Conservation (phyloP, 2,797 vertebrate species). For the Psittacula echo region DNA sequence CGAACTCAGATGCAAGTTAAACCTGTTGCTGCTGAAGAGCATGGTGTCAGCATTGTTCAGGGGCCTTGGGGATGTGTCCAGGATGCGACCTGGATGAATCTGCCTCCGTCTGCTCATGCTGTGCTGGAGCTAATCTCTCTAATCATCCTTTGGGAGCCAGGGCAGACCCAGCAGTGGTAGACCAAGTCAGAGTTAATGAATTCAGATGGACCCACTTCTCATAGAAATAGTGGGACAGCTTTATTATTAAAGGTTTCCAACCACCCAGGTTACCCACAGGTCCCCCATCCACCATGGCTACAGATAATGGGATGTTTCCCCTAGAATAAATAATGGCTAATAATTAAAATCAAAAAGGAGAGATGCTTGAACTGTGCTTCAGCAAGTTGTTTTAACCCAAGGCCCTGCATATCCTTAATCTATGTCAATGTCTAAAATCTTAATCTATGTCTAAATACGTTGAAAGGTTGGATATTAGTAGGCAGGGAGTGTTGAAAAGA, state of each 20-base stretch:
- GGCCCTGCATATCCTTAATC: background rate
- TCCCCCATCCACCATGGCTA: background rate
- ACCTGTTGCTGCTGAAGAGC: background rate
- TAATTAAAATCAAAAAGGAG: background rate
- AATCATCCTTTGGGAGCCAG: background rate
- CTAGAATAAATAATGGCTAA: background rate
- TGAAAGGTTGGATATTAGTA: background rate
- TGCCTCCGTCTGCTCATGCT: background rate
- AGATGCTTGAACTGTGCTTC: background rate
- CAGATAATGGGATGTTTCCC: background rate
- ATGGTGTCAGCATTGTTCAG: background rate
- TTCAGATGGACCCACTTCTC: background rate
- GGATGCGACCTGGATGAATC: background rate
- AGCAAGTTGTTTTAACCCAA: background rate
- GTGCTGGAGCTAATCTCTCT: background rate
- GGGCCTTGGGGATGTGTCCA: background rate
- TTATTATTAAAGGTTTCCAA: background rate
- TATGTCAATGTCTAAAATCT: background rate
- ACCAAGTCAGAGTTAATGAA: background rate
- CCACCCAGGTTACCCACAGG: background rate
- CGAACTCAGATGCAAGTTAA: background rate
- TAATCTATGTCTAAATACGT: fast-evolving
- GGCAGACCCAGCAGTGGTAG: background rate
- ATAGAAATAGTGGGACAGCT: background rate
- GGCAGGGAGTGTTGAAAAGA: background rate